Conservation (phyloP, 2,113 vertebrate genomes). For the Eptesicus fuscus region DNA sequence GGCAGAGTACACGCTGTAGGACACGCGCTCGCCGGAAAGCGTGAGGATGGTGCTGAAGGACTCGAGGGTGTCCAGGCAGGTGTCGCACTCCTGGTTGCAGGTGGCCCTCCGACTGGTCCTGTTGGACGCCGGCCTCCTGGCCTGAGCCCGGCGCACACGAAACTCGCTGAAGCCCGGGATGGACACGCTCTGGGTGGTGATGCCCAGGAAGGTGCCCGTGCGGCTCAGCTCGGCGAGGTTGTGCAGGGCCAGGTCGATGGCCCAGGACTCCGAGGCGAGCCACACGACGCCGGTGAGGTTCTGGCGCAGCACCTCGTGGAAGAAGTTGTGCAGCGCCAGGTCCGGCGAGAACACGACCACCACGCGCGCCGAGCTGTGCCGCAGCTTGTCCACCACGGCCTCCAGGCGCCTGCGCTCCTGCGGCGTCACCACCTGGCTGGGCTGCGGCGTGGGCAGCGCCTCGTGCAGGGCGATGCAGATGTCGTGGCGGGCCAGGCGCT, state of each 20-base stretch:
- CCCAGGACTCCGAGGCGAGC: conserved; percentile 89
- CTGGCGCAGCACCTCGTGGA: conserved; percentile 76
- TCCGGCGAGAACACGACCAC: conserved; percentile 85
- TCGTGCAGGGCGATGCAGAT: conserved; percentile 87
- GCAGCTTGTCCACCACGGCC: conserved; percentile 76
- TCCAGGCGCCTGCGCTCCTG: conserved; percentile 41
- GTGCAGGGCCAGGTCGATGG: conserved; percentile 78
- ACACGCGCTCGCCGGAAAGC: conserved; percentile 76
- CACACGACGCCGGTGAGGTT: conserved; percentile 84
- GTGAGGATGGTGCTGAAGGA: conserved; percentile 31
- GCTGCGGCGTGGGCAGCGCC: conserved; percentile 74
- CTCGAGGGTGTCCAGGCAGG: conserved; percentile 62
- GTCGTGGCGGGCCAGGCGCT: conserved; percentile 50
- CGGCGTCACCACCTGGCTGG: rapidly evolving
- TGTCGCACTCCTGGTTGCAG: conserved; percentile 82
- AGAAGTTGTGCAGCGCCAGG: conserved; percentile 75
- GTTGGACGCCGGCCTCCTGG: rapidly evolving
- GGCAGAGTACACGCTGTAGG: conserved; percentile 84
- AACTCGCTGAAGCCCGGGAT: conserved; percentile 79
- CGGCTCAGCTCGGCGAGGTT: conserved; percentile 73
- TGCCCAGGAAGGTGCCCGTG: conserved; percentile 85
- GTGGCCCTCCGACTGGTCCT: rapidly evolving
- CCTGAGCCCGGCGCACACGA: not conserved
- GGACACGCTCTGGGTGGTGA: conserved; percentile 75
- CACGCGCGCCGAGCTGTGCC: conserved; percentile 78